Base-by-base conservation (phyloP, 1,140 invertebrate genomes). In the Nasonia longicornis region DNA sequence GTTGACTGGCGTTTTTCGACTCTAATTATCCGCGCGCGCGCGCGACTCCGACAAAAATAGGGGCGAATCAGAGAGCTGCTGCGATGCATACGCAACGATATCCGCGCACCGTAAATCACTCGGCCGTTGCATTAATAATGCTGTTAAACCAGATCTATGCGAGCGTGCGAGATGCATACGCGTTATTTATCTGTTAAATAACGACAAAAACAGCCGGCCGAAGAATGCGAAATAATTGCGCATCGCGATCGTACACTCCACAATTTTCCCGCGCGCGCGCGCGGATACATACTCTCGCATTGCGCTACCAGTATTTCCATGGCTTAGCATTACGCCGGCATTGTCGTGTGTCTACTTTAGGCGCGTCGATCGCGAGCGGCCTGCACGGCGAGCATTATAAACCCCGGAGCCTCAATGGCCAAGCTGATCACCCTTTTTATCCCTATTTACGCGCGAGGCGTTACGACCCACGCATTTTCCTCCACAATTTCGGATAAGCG, bases 301-400 rank as follows among this genome's bases (percentile, higher is more conserved):
- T 29, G 4, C 20, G 38, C 52, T 67, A 80, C 63, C 52, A 66
- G 72, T 75, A 75, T 74, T 80, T 80, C 63, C 52, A 69, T 82
- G 86, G 87, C 84, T 88, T 88, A 88, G 84, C 87, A 88, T 88
- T 88, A 88, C 84, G 83, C 73, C 79, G 26, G 81, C 77, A 88
- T 87, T 88, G 87, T 88, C 74, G 67, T 14, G 16, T n/a, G n/a
- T 48, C 29, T 69, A 77, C 35, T 2, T 69, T n/a, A n/a, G 52
- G 16, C 52, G 20, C 52, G 52, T 58, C 52, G 52, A 58, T 58
- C 52, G 52, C 52, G 52, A 58, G 20, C 12, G 48, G 16, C 31
- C 31, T 42, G 38, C 35, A 4, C 7, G 8, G 7, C 26, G 26
- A 26, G 64, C 64, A 29, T 67, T 29, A 67, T 58, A 20, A 58